These are phyloP conservation scores for Amazona finschi DNA, from an alignment of 2,797 vertebrate species.

Conservation along the genomic window DNA sequence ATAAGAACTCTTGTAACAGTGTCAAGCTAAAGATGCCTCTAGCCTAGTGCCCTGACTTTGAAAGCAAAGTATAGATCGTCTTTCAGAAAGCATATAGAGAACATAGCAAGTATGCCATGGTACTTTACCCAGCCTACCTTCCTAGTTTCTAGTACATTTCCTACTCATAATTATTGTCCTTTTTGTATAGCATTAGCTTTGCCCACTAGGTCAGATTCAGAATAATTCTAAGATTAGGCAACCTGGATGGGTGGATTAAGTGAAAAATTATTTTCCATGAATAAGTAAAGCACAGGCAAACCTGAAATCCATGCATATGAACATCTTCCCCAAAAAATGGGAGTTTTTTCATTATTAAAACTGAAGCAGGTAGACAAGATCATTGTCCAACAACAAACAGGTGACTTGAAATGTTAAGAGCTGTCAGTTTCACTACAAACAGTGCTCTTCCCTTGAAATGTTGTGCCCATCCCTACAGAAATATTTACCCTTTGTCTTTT, in stretches of 20 bases:
- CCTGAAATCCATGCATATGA: not conserved
- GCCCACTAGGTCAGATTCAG: slow-evolving; percentile 17
- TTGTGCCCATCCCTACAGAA: not conserved
- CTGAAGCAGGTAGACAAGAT: not conserved
- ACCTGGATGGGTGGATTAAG: not conserved
- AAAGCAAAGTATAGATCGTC: not conserved
- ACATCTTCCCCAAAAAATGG: not conserved
- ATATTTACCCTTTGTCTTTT: not conserved
- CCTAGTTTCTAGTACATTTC: slow-evolving; percentile 8
- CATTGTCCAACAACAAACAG: not conserved
- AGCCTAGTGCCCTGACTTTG: not conserved
- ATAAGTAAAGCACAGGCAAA: not conserved
- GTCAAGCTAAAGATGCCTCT: slow-evolving; percentile 2
- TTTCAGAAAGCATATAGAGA: not conserved
- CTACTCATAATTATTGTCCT: not conserved
- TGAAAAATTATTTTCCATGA: not conserved
- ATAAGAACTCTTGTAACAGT: not conserved
- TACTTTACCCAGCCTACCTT: slow-evolving; percentile 20
- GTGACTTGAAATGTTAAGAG: not conserved
- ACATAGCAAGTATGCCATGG: not conserved
- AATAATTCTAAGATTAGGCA: not conserved
- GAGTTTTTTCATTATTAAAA: not conserved
- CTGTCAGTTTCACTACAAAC: not conserved
- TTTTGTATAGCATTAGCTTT: not conserved
- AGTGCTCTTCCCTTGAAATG: not conserved